Evolutionary conservation across 1,140 invertebrate genomes (phyloP), one percentile per base, ranked within the genome.

Genomic region (Spodoptera frugiperda): DNA sequence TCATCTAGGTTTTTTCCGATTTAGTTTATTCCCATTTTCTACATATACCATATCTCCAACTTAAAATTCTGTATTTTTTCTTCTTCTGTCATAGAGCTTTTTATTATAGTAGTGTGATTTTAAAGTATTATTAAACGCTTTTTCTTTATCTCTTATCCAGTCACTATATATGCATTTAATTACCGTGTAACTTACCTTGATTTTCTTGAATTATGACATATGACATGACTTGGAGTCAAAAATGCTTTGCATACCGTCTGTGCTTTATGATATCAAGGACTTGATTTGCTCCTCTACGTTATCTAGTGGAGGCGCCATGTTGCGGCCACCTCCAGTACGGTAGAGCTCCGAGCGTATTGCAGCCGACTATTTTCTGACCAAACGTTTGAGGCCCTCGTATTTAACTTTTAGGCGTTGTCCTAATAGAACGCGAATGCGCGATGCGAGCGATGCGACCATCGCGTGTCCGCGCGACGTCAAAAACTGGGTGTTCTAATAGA

Each of bases 371-470:
- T 49, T 51, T 5, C 49, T 14, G 0, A 51, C 49, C 12, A 14
- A n/a, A n/a, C n/a, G 12, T 51, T 51, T 51, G 14, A 51, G 12
- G 49, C 49, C 49, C n/a, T 51, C 49, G 14, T 51, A 51, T 4
- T 51, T 51, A 4, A 51, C 49, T 51, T 51, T 51, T 51, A 51
- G 15, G 0, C 3, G 49, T 51, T 15, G 49, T 15, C 8, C 49
- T 71, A 71, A 71, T 55, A 71, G 68, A 71, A 44, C 53, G 68
- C 68, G 68, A 71, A 55, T 71, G 51, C 68, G n/a, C n/a, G n/a
- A n/a, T n/a, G n/a, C n/a, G n/a, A n/a, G 68, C 68, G 68, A 71
- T 71, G 68, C 68, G 68, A 55, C 51, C 68, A 71, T 71, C 68
- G 68, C 30, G 51, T 71, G 51, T 55, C 44, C 68, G 68, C 68